These are phyloP conservation scores for Lepus europaeus DNA, from an alignment of 2,113 vertebrate species.

Conservation along the genomic window DNA sequence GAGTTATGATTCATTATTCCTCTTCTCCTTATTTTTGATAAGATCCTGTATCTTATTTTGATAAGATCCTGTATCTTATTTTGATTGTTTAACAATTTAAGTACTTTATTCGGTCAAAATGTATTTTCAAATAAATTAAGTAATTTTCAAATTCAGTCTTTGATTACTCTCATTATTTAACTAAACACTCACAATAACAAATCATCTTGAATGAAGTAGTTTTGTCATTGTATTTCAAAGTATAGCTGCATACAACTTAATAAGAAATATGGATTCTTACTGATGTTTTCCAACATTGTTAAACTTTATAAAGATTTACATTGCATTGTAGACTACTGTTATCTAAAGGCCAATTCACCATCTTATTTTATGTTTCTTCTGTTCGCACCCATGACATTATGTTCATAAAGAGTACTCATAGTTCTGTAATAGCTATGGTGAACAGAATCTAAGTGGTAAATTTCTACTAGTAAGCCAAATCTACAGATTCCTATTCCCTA, in stretches of 20 bases:
- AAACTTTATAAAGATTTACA: conserved; percentile 18
- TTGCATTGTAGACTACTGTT: background rate
- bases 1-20: background rate
- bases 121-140: conserved; percentile 54
- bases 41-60: background rate
- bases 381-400: background rate
- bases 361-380: conserved; percentile 41
- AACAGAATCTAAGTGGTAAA: conserved; percentile 5
- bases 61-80: background rate
- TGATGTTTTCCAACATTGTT: conserved; percentile 9
- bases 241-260: background rate
- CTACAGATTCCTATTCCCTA: background rate
- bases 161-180: conserved; percentile 47
- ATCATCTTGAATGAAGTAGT: conserved; percentile 40
- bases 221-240: conserved; percentile 36
- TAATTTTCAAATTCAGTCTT: conserved; percentile 38
- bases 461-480: background rate
- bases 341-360: conserved; percentile 14
- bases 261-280: conserved; percentile 46
- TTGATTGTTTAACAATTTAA: conserved; percentile 39
- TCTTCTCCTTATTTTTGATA: conserved; percentile 26
- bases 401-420: background rate
- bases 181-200: background rate
- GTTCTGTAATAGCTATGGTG: background rate
- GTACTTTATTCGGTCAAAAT: conserved; percentile 13